phyloP scores from a whole-genome alignment of 2,888 invertebrate species.

The Drosophila nigricruria region DNA sequence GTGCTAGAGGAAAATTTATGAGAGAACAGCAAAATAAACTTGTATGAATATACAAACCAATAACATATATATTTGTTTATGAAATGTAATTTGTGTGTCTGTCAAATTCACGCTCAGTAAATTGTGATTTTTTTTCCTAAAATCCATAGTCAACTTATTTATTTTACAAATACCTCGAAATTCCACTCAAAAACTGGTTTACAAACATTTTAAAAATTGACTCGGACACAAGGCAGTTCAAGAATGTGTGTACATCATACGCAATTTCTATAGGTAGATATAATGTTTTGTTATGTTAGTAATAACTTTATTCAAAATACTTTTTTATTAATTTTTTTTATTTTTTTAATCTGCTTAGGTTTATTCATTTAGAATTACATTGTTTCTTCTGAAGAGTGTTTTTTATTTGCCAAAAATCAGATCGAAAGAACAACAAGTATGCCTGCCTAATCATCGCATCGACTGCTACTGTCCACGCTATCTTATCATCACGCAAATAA shows the following conservation, averaged over 20 bases:
- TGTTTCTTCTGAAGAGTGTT: background rate
- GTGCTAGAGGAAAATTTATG: no score
- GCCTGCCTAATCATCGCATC: slow-evolving; percentile 28
- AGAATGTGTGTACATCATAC: background rate
- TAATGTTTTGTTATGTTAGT: background rate
- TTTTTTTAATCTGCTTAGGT: background rate
- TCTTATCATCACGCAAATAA: slow-evolving; percentile 50
- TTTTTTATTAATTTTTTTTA: no score
- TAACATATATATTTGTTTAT: background rate
- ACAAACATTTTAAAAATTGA: background rate
- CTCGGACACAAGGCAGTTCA: background rate
- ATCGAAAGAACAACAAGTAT: background rate
- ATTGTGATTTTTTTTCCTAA: background rate
- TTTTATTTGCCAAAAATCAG: slow-evolving; percentile 5
- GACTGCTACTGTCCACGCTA: slow-evolving; percentile 31
- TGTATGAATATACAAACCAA: background rate
- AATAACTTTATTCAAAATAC: background rate
- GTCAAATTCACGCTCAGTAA: background rate
- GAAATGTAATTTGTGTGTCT: background rate
- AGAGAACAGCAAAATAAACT: background rate
- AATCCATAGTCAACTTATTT: background rate
- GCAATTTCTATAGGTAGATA: no score
- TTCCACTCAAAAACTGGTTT: slow-evolving; percentile 12
- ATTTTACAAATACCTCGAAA: background rate
- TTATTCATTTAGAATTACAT: background rate